These are phyloP conservation scores for Condylostylus longicornis DNA, from an alignment of 1,140 invertebrate genomes.

Conservation along the genomic window DNA sequence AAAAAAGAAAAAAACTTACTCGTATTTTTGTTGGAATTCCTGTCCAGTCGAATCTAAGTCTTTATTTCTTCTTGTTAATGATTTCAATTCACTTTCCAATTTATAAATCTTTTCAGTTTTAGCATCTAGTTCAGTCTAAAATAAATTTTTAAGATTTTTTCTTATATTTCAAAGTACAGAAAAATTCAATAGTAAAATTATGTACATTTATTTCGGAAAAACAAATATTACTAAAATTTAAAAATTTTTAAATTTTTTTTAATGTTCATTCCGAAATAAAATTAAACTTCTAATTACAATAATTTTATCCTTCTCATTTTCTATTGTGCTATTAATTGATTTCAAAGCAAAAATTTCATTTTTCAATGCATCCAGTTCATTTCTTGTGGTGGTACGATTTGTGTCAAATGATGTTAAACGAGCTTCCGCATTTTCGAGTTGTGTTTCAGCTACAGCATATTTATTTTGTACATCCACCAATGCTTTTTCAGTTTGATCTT, in stretches of 20 bases:
- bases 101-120: slow-evolving; percentile 24
- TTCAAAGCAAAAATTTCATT: slow-evolving; percentile 19
- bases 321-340: slow-evolving; percentile 16
- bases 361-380: slow-evolving; percentile 14
- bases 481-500: slow-evolving; percentile 28
- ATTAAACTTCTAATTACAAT: slow-evolving; percentile 12
- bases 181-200: no score
- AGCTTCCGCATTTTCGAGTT: slow-evolving; percentile 18
- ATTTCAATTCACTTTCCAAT: slow-evolving; percentile 22
- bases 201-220: background rate
- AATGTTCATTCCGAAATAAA: background rate
- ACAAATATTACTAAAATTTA: background rate
- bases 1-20: slow-evolving; percentile 13
- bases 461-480: slow-evolving; percentile 22
- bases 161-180: no score
- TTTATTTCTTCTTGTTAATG: slow-evolving; percentile 15
- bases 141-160: no score
- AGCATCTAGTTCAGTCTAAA: slow-evolving; percentile 23
- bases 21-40: slow-evolving; percentile 20
- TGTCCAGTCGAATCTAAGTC: slow-evolving; percentile 16
- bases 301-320: slow-evolving; percentile 24
- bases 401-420: slow-evolving; percentile 17
- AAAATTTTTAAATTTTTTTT: background rate
- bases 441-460: slow-evolving; percentile 16
- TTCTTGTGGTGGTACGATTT: slow-evolving; percentile 18